Evolutionary conservation across 1,140 invertebrate genomes (phyloP), one percentile per base, ranked within the genome.

Genomic region (Cyrtorhinus lividipennis): DNA sequence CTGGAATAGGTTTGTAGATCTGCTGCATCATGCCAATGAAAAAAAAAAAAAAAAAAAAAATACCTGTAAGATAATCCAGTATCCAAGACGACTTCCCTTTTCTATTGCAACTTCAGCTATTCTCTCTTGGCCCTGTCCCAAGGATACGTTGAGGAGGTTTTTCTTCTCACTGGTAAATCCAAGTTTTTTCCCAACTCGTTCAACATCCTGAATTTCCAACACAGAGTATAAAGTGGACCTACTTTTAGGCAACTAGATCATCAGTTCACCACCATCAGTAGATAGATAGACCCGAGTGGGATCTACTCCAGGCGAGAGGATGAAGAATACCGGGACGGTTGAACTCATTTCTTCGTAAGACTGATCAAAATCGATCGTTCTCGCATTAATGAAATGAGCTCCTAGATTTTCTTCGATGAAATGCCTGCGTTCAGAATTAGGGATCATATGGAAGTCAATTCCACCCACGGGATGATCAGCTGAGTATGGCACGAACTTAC

Each of bases 61-160:
- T 67, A 81, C 77, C 74, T 86, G 85, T 3, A 89, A 72, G 46
- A 97, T 90, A 5, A 96, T 92, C 93, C 93, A 98, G 70, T 96
- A 87, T 0, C 94, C 93, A 62, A 86, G 72, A 30, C 76, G 74
- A 0, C 87, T 81, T 0, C 90, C 87, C 0, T 84, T 69, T 48
- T 87, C 83, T 79, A 96, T 86, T 1, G 90, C 86, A 66, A 83
- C 79, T 72, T 96, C 92, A 0, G 92, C 92, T 0, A 96, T 85
- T 2, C 85, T 76, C 75, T 96, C 92, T 73, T 97, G 94, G 1
- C 94, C 93, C 76, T 97, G 94, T 20, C 94, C 94, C 15, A 97
- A 74, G 0, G 92, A 95, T 2, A 97, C 87, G 69, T 91, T 95
- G 72, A 95, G 90, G 70, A 96, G 91, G 72, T 92, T 95, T 56